phyloP scores from a whole-genome alignment of 2,797 vertebrate species.

The Poecilia gillii region DNA sequence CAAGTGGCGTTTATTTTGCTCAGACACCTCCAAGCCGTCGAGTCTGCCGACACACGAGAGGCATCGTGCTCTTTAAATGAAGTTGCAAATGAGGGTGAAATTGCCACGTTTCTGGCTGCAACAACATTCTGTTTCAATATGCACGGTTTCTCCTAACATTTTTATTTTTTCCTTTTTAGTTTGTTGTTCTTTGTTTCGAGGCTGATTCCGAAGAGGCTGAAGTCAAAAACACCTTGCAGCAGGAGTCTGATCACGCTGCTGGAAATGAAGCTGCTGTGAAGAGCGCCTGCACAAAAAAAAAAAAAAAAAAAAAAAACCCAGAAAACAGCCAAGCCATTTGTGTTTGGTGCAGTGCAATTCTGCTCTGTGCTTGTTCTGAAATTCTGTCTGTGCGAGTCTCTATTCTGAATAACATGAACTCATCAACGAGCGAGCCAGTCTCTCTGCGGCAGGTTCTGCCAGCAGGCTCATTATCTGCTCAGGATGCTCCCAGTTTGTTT shows the following conservation, averaged over 20 bases:
- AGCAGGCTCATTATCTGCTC: conserved; percentile 24
- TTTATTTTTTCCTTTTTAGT: conserved; percentile 9
- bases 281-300: conserved; percentile 5
- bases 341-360: conserved; percentile 46
- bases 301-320: neutral
- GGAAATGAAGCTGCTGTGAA: conserved; percentile 48
- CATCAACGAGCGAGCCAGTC: conserved; percentile 12
- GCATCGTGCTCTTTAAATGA: conserved; percentile 11
- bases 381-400: conserved; percentile 29
- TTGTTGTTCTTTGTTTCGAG: conserved; percentile 41
- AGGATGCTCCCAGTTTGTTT: conserved; percentile 10
- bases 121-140: conserved; percentile 8
- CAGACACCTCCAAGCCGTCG: conserved; percentile 12
- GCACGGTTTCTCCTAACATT: conserved; percentile 8
- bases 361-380: conserved; percentile 20
- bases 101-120: conserved; percentile 22
- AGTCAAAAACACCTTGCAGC: conserved; percentile 43
- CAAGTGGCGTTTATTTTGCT: conserved; percentile 15
- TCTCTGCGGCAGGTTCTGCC: conserved; percentile 24
- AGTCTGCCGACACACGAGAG: conserved; percentile 25
- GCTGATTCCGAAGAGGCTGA: conserved; percentile 37
- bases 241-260: conserved; percentile 41
- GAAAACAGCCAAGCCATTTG: conserved; percentile 45
- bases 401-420: conserved; percentile 22
- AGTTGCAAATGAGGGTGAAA: conserved; percentile 38